Evolutionary conservation across 2,797 vertebrate genomes (phyloP).

Genomic region (Remorina albescens): DNA sequence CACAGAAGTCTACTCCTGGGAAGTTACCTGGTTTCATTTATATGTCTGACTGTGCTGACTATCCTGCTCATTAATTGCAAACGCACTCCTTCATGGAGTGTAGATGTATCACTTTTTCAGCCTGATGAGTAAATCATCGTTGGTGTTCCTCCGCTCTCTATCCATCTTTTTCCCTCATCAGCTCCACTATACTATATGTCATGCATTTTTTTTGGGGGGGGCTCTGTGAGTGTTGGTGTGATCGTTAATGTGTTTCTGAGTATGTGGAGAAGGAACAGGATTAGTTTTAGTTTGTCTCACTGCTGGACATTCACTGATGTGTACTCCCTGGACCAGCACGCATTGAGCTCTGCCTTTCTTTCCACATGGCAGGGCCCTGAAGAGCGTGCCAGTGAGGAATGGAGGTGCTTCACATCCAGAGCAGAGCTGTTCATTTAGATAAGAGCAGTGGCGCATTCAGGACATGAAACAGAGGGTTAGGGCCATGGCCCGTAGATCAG

Average conservation of each 20-base stretch:
- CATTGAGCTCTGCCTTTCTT: slow-evolving; percentile 32
- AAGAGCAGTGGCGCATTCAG: slow-evolving; percentile 73
- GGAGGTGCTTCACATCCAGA: slow-evolving; percentile 59
- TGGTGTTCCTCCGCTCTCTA: slow-evolving; percentile 7
- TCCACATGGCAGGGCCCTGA: slow-evolving; percentile 43
- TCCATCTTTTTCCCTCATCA: slow-evolving; percentile 22
- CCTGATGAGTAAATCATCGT: slow-evolving; percentile 54
- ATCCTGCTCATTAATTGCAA: slow-evolving; percentile 56
- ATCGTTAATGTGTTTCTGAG: slow-evolving; percentile 33
- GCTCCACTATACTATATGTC: slow-evolving; percentile 32
- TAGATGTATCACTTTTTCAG: slow-evolving; percentile 44
- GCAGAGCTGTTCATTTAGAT: slow-evolving; percentile 83
- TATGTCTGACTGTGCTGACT: slow-evolving; percentile 41
- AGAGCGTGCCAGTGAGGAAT: slow-evolving; percentile 16
- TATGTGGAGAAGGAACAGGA: slow-evolving; percentile 17
- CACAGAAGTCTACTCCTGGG: slow-evolving; percentile 25
- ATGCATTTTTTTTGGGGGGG: background rate
- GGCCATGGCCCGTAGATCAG: slow-evolving; percentile 65
- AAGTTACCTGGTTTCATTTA: slow-evolving; percentile 43
- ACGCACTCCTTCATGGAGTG: slow-evolving; percentile 38
- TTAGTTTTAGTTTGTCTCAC: slow-evolving; percentile 27
- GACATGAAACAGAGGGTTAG: slow-evolving; percentile 73
- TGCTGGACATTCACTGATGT: slow-evolving; percentile 16
- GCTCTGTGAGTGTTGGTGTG: background rate
- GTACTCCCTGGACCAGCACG: slow-evolving; percentile 25